These are phyloP conservation scores for Dinocampus coccinellae DNA, from an alignment of 2,888 invertebrate species.

Conservation along the genomic window DNA sequence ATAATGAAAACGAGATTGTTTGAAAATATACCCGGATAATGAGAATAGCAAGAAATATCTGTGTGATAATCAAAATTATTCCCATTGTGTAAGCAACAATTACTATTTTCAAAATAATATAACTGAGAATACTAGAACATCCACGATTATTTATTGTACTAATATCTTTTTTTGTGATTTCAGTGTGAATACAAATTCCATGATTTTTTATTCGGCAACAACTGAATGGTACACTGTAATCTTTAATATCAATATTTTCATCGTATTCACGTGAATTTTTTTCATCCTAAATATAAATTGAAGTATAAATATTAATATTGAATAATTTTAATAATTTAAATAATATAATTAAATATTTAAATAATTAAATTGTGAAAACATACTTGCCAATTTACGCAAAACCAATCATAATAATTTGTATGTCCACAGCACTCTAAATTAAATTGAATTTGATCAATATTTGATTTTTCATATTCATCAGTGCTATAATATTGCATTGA, in stretches of 20 bases:
- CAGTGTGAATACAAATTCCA: slow-evolving; percentile 54
- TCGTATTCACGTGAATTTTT: neutral
- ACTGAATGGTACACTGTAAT: slow-evolving; percentile 59
- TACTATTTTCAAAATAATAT: slow-evolving; percentile 54
- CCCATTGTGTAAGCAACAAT: slow-evolving; percentile 60
- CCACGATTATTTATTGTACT: slow-evolving; percentile 57
- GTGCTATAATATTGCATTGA: slow-evolving; percentile 60
- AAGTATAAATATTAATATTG: too few species aligned
- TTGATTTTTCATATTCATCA: slow-evolving; percentile 51
- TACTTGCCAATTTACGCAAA: slow-evolving; percentile 63
- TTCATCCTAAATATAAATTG: neutral
- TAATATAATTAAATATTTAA: too few species aligned
- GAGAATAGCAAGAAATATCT: slow-evolving; percentile 52
- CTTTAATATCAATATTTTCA: slow-evolving; percentile 27
- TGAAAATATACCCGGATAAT: slow-evolving; percentile 44
- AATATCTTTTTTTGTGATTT: slow-evolving; percentile 49
- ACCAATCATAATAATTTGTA: slow-evolving; percentile 59
- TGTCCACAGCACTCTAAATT: slow-evolving; percentile 61
- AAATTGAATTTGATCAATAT: slow-evolving; percentile 60
- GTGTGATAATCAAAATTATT: slow-evolving; percentile 52
- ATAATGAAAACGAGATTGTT: neutral
- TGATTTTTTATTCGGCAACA: slow-evolving; percentile 55
- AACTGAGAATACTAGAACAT: slow-evolving; percentile 53
- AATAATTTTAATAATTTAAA: too few species aligned
- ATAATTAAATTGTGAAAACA: slow-evolving; percentile 10